Evolutionary conservation across 1,140 invertebrate genomes (phyloP).

Genomic region (Trachelipus rathkii): DNA sequence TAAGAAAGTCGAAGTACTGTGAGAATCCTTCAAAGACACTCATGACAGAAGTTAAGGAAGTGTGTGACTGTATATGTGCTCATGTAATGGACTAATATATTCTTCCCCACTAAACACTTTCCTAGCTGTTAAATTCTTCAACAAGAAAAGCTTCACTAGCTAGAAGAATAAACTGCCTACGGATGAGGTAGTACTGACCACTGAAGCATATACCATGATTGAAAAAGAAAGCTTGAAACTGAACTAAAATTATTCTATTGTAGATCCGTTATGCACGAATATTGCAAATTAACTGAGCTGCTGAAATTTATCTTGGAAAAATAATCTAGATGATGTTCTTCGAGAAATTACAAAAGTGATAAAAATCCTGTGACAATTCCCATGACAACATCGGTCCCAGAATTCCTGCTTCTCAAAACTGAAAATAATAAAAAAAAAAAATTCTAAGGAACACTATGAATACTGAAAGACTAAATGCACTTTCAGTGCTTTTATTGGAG

Average conservation of each 20-base stretch:
- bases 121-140: slow-evolving; percentile 41
- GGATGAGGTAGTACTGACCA: slow-evolving; percentile 27
- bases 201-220: slow-evolving; percentile 7
- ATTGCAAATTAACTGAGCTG: slow-evolving; percentile 30
- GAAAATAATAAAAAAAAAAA: too few species aligned
- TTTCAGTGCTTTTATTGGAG: too few species aligned
- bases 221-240: slow-evolving; percentile 4
- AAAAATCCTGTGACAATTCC: slow-evolving; percentile 27
- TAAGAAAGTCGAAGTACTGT: slow-evolving; percentile 34
- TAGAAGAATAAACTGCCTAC: slow-evolving; percentile 28
- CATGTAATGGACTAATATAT: slow-evolving; percentile 37
- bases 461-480: too few species aligned
- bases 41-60: slow-evolving; percentile 41
- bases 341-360: slow-evolving; percentile 33
- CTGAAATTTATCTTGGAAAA: slow-evolving; percentile 32
- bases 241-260: slow-evolving; percentile 8
- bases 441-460: too few species aligned
- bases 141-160: slow-evolving; percentile 25
- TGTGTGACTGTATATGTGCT: slow-evolving; percentile 36
- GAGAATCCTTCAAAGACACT: slow-evolving; percentile 34
- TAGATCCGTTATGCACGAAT: background rate
- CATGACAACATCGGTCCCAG: too few species aligned
- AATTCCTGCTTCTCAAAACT: too few species aligned
- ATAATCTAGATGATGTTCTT: slow-evolving; percentile 35
- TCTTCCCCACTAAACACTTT: slow-evolving; percentile 40